A percentile compares a stretch with the other conserved stretches of the same genome.
phyloP scores from a whole-genome alignment of 2,797 vertebrate genomes.

The Acridotheres tristis region DNA sequence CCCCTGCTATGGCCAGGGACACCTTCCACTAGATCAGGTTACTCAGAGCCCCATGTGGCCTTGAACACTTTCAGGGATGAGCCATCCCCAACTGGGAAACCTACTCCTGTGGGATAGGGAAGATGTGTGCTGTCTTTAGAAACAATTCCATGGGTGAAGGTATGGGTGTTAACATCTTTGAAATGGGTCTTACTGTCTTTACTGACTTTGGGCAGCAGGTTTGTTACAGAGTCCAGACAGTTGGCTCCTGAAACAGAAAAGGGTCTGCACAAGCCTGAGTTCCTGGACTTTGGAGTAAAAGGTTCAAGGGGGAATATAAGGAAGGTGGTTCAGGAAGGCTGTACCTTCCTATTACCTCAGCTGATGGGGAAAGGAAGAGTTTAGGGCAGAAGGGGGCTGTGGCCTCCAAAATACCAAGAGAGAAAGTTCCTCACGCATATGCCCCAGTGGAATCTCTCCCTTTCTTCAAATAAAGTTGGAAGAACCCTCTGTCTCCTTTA shows the following conservation, averaged over 20 bases:
- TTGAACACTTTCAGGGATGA: not conserved
- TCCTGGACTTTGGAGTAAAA: not conserved
- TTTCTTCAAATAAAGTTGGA: not conserved
- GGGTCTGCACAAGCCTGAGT: too few species aligned
- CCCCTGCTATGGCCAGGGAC: not conserved
- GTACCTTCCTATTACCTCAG: not conserved
- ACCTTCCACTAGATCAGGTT: not conserved
- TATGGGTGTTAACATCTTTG: accelerated
- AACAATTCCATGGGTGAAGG: not conserved
- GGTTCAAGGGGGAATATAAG: not conserved
- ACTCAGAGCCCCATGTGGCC: not conserved
- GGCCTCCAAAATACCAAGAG: accelerated
- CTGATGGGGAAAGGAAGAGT: not conserved
- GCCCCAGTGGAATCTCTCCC: too few species aligned
- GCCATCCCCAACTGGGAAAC: not conserved
- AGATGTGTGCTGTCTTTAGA: not conserved
- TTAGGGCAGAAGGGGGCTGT: not conserved
- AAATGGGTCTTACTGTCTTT: not conserved
- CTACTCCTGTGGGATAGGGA: not conserved
- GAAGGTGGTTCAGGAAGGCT: accelerated
- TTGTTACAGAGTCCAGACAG: not conserved
- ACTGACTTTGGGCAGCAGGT: not conserved
- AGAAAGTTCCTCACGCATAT: accelerated
- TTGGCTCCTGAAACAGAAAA: too few species aligned
- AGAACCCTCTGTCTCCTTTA: not conserved